Evolutionary conservation across 2,797 vertebrate genomes (phyloP).

Genomic region (Xiphorhynchus erythropygius): DNA sequence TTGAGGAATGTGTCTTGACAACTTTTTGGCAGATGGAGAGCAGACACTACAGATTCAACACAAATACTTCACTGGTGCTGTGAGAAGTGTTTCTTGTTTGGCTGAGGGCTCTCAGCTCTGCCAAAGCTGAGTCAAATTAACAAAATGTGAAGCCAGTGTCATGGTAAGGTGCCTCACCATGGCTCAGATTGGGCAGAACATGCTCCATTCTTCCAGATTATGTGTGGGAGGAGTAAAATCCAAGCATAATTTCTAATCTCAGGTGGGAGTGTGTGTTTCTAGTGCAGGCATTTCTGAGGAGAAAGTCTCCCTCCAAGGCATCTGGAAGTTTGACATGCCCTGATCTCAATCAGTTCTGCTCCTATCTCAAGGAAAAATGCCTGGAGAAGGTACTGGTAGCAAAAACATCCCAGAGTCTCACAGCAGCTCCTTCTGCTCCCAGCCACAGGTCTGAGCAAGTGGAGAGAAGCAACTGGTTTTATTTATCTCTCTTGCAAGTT

Average conservation of each 20-base stretch:
- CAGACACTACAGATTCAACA: slow-evolving; percentile 4
- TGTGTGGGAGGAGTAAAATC: not conserved
- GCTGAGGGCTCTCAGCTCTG: slow-evolving; percentile 31
- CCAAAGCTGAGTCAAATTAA: slow-evolving; percentile 51
- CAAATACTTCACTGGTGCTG: slow-evolving; percentile 36
- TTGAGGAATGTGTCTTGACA: slow-evolving; percentile 63
- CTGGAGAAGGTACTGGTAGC: not conserved
- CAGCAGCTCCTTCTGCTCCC: not conserved
- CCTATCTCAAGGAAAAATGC: not conserved
- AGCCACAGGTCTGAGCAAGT: not conserved
- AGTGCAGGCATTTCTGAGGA: not conserved
- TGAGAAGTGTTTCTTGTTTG: slow-evolving; percentile 19
- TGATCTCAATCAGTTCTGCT: not conserved
- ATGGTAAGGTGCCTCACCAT: not conserved
- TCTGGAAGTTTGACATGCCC: not conserved
- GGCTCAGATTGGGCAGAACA: not conserved
- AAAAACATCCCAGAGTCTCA: not conserved
- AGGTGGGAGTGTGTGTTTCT: not conserved
- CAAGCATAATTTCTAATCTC: not conserved
- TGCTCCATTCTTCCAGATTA: not conserved
- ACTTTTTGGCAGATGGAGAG: slow-evolving; percentile 65
- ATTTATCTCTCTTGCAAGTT: not conserved
- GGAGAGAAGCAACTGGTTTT: not conserved
- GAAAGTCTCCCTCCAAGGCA: not conserved
- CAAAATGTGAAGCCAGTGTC: not conserved